Evolutionary conservation across 2,113 vertebrate genomes (phyloP).

Genomic region (Rafetus swinhoei): DNA sequence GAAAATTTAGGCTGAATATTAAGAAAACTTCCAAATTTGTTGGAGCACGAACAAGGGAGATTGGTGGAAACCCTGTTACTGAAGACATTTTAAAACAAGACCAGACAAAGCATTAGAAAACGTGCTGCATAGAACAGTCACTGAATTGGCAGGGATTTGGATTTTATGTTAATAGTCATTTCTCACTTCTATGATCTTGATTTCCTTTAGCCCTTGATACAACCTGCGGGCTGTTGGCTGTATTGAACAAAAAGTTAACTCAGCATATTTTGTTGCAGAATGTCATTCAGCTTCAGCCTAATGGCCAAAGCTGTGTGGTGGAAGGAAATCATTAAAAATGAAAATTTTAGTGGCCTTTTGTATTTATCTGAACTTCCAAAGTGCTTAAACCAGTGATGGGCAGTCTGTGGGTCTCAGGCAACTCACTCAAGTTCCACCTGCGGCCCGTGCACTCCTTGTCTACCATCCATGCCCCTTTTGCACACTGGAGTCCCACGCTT

Average conservation of each 20-base stretch:
- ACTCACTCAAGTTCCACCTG: no score
- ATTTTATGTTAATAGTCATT: constrained; percentile 75
- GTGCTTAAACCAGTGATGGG: no score
- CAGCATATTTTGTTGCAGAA: constrained; percentile 71
- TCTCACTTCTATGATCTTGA: constrained; percentile 70
- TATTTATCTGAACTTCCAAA: constrained; percentile 37
- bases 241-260: constrained; percentile 56
- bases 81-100: constrained; percentile 57
- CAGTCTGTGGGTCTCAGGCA: no score
- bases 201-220: constrained; percentile 67
- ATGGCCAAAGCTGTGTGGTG: constrained; percentile 35
- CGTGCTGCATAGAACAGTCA: constrained; percentile 71
- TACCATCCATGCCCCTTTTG: no score
- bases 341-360: constrained; percentile 3
- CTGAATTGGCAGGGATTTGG: constrained; percentile 68
- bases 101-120: constrained; percentile 68
- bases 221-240: constrained; percentile 65
- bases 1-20: constrained; percentile 45
- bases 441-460: no score
- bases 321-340: constrained; percentile 63
- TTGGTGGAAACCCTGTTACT: constrained; percentile 52
- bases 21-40: constrained; percentile 57
- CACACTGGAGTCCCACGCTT: no score
- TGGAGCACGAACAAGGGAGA: constrained; percentile 53
- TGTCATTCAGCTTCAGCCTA: constrained; percentile 45